Evolutionary conservation across 2,113 vertebrate species (phyloP).

Genomic region (Aptenodytes patagonicus): DNA sequence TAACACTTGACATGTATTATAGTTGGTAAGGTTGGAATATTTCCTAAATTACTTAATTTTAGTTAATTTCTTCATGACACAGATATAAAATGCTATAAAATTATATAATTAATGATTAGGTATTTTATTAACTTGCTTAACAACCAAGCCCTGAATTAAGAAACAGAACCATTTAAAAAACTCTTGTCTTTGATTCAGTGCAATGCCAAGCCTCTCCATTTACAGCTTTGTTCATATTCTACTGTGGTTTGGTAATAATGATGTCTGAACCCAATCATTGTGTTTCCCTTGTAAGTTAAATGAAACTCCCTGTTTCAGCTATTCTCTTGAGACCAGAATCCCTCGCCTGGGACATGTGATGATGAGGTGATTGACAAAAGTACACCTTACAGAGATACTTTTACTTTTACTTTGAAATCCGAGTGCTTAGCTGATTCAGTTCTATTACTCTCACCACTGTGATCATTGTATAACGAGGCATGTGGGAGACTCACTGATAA

Average conservation of each 20-base stretch:
- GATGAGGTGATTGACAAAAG: constrained; percentile 53
- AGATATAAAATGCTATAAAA: not conserved
- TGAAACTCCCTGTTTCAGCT: not conserved
- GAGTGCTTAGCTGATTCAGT: constrained; percentile 65
- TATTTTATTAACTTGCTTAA: not conserved
- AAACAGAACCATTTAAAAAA: not conserved
- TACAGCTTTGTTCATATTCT: not conserved
- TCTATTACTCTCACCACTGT: constrained; percentile 68
- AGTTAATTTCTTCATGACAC: not conserved
- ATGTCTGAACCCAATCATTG: not conserved
- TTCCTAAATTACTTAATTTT: not conserved
- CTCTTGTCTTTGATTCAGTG: not conserved
- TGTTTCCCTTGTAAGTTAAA: not conserved
- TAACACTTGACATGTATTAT: not conserved
- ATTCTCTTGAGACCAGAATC: not conserved
- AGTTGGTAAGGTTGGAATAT: not conserved
- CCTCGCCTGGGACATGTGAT: constrained; percentile 59
- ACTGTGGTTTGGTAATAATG: not conserved
- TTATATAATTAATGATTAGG: not conserved
- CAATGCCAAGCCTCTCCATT: not conserved
- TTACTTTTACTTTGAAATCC: constrained; percentile 68
- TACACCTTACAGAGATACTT: constrained; percentile 72
- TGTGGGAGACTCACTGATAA: not conserved
- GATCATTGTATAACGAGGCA: not conserved
- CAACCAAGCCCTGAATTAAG: not conserved